Conservation (phyloP, 2,797 vertebrate genomes). For the Hephaestus fuliginosus region DNA sequence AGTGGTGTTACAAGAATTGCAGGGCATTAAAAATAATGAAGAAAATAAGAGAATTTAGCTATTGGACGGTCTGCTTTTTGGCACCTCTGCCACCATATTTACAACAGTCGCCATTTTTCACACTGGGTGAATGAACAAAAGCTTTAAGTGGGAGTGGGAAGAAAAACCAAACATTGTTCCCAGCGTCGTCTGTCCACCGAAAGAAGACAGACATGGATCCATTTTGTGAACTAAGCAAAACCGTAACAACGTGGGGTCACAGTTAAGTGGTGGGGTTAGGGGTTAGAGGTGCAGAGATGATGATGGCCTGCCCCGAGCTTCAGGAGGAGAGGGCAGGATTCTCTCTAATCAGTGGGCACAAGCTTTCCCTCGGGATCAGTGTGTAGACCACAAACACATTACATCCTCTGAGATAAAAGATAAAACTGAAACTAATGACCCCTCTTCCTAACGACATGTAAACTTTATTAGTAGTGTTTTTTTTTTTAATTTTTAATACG, state of each 20-base stretch:
- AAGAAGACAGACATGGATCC: slow-evolving; percentile 16
- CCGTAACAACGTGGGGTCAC: slow-evolving; percentile 41
- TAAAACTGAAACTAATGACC: slow-evolving; percentile 25
- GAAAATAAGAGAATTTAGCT: neutral
- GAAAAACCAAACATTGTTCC: neutral
- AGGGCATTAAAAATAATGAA: neutral
- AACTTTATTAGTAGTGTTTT: slow-evolving; percentile 10
- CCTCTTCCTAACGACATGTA: neutral
- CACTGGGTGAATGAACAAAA: too few relatives aligned
- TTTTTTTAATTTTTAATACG: slow-evolving; percentile 15
- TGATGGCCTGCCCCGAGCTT: slow-evolving; percentile 34
- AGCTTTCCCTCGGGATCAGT: slow-evolving; percentile 18
- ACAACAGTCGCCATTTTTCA: neutral
- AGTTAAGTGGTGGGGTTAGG: slow-evolving; percentile 46
- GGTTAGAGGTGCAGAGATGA: slow-evolving; percentile 61
- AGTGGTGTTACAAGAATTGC: neutral
- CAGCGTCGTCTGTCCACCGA: neutral
- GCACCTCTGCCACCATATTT: neutral
- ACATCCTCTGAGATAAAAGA: slow-evolving; percentile 24
- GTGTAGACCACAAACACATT: slow-evolving; percentile 22
- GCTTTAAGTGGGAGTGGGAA: neutral
- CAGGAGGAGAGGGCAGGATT: slow-evolving; percentile 49
- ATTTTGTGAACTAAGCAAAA: slow-evolving; percentile 41
- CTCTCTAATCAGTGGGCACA: slow-evolving; percentile 49
- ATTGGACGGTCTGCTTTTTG: neutral